A percentile compares a stretch with the other conserved stretches of the same genome.
phyloP scores from a whole-genome alignment of 2,797 vertebrate species.

The Cirrhinus mrigala region DNA sequence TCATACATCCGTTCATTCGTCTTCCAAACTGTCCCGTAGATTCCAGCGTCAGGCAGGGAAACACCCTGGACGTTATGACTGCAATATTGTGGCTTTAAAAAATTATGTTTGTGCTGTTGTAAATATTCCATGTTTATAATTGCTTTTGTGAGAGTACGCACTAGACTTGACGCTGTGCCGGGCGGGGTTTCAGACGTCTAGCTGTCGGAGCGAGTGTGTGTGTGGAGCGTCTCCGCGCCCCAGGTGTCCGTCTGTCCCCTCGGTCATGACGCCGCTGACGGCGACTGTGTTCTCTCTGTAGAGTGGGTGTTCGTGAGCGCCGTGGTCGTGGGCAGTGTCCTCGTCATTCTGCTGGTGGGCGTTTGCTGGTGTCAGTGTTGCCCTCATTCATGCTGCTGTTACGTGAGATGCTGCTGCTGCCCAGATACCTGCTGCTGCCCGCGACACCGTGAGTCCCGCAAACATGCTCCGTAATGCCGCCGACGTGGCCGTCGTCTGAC shows the following conservation, averaged over 20 bases:
- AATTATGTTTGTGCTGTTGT: neutral
- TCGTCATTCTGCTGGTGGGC: constrained; percentile 90
- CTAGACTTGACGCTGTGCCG: neutral
- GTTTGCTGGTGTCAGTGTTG: constrained; percentile 99
- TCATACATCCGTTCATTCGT: neutral
- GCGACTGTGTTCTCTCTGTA: constrained; percentile 73
- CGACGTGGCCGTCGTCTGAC: neutral
- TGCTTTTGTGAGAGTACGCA: neutral
- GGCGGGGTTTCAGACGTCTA: no score
- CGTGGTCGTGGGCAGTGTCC: constrained; percentile 87
- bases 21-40: neutral
- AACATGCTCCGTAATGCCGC: neutral
- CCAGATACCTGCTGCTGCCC: constrained; percentile 97
- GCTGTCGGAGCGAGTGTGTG: neutral
- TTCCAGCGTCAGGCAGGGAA: neutral
- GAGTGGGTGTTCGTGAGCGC: constrained; percentile 96
- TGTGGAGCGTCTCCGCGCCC: neutral
- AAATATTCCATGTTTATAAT: neutral
- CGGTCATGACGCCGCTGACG: neutral
- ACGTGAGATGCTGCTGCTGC: constrained; percentile 94
- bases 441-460: constrained; percentile 87
- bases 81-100: neutral
- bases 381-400: constrained; percentile 97
- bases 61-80: neutral
- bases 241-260: no score